These are phyloP conservation scores for Acrocyrtus sp. DNA, from an alignment of 2,888 invertebrate species.

Conservation along the genomic window DNA sequence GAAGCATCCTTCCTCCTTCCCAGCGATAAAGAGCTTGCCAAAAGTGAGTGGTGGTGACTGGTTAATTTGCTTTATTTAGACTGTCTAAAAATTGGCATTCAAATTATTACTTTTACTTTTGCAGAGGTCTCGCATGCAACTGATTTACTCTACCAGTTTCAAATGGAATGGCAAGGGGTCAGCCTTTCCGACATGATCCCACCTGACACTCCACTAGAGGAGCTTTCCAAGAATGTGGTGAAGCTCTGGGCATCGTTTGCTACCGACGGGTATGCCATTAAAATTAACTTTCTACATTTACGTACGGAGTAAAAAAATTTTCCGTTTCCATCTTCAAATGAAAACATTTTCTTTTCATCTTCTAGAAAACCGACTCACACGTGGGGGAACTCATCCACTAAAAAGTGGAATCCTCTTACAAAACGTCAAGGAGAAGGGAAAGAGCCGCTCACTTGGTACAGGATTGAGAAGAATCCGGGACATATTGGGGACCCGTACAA, in stretches of 20 bases:
- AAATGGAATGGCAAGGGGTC: neutral
- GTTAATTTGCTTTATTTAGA: too few species aligned
- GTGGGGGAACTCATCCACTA: conserved; percentile 3
- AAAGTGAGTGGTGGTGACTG: neutral
- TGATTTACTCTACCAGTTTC: neutral
- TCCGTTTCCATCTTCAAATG: too few species aligned
- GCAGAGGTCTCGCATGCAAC: neutral
- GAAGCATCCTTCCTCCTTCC: too few species aligned
- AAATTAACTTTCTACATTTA: too few species aligned
- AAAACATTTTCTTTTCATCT: too few species aligned
- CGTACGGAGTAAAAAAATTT: too few species aligned
- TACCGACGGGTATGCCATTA: conserved; percentile 7
- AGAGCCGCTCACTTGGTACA: conserved; percentile 23
- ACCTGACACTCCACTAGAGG: neutral
- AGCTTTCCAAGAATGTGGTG: neutral
- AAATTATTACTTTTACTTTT: too few species aligned
- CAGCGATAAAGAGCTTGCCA: too few species aligned
- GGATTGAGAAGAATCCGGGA: too few species aligned
- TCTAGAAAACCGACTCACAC: conserved; percentile 4
- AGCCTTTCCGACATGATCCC: neutral
- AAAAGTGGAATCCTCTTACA: conserved; percentile 8
- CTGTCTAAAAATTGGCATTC: too few species aligned
- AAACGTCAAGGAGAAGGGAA: neutral
- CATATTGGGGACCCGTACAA: too few species aligned
- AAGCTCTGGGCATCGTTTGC: conserved; percentile 6